Evolutionary conservation across 37 sponge, comb jelly and placozoan species (phyloP), one percentile per base, ranked within the genome.

Genomic region (Petrosia ficiformis): DNA sequence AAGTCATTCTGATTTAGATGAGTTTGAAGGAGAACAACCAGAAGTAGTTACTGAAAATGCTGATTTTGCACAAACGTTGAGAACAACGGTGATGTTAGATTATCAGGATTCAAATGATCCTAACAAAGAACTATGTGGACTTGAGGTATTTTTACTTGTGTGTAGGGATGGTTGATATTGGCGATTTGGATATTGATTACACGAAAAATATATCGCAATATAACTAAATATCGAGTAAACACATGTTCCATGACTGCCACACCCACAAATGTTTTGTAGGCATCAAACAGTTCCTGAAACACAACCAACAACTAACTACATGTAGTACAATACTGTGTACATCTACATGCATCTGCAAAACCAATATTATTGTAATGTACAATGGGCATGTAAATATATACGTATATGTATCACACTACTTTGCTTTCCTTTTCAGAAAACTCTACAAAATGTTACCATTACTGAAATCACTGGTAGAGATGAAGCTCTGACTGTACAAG

Each of bases 1-100:
- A 3, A 70, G 44, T 1, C 74, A 71, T 34, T 80, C 80, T n/a
- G 81, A 76, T 25, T 74, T 80, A 63, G 87, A 80, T 10, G 77
- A 74, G 39, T 10, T 5, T 39, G 66, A 28, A 60, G 78, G 32
- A 34, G 72, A 42, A 37, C 29, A 59, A 43, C 25, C 57, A 67
- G 65, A 39, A 22, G 34, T 22, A 30, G 31, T 19, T 3, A 35
- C 2, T 58, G 44, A 60, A 52, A 5, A 56, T 1, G 24, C 29
- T 16, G 75, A 85, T 65, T 85, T 79, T 73, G 69, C 80, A 24
- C 35, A 43, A 4, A 21, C 2, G 30, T 10, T 85, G 26, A 57
- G 86, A 14, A 26, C 1, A 0, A 33, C 42, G 39, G 22, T 82
- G 16, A 48, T 48, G 54, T 14, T 48, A 19, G 54, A 48, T 14